phyloP scores from a whole-genome alignment of 2,113 vertebrate genomes.

The Sapayoa aenigma region DNA sequence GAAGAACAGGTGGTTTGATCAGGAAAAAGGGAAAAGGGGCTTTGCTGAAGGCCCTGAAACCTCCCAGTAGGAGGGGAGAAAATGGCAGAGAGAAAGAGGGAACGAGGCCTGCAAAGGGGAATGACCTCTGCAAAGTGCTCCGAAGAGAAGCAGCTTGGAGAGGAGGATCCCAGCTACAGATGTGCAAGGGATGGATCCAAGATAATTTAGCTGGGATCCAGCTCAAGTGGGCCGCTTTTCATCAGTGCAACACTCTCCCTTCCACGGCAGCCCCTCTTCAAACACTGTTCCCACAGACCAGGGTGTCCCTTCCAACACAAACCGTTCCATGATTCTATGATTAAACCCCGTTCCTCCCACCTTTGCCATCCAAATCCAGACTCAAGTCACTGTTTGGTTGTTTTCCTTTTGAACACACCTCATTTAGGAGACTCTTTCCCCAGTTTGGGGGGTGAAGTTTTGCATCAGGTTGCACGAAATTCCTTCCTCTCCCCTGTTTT shows the following conservation, averaged over 20 bases:
- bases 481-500: background rate
- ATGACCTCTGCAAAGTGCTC: background rate
- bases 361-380: background rate
- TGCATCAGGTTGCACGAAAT: rapidly evolving
- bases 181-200: background rate
- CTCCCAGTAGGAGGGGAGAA: background rate
- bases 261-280: background rate
- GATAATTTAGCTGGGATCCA: background rate
- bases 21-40: background rate
- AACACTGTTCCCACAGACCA: background rate
- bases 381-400: background rate
- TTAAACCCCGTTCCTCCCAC: background rate
- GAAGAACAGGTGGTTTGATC: background rate
- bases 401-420: background rate
- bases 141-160: background rate
- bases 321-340: background rate
- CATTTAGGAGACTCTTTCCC: background rate
- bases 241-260: background rate
- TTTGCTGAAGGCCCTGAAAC: background rate
- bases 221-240: background rate
- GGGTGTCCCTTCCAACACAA: background rate
- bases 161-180: background rate
- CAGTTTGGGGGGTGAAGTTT: background rate
- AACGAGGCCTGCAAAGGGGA: background rate
- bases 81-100: background rate